Evolutionary conservation across 1,140 invertebrate species (phyloP).

Genomic region (Halictus rubicundus): DNA sequence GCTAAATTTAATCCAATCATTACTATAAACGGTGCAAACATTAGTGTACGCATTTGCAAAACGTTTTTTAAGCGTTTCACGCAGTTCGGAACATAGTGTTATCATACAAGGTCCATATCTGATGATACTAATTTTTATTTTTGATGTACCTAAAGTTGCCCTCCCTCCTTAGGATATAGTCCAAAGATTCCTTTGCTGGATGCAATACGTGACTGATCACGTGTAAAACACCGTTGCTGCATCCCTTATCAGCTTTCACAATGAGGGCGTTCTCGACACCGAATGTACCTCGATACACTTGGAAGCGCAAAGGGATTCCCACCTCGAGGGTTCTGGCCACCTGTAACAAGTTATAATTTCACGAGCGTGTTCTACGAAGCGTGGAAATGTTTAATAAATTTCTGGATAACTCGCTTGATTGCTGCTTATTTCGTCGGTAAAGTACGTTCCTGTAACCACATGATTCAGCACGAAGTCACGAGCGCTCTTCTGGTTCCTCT

Average conservation of each 20-base stretch:
- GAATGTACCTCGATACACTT: conserved; percentile 62
- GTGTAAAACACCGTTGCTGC: conserved; percentile 82
- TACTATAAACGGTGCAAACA: too few species aligned
- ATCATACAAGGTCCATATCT: too few species aligned
- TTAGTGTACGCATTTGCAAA: too few species aligned
- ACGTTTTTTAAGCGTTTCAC: too few species aligned
- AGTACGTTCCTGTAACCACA: conserved; percentile 16
- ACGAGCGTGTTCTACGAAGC: too few species aligned
- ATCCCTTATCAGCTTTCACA: conserved; percentile 77
- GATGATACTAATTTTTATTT: too few species aligned
- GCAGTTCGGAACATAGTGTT: too few species aligned
- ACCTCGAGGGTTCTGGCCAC: conserved; percentile 72
- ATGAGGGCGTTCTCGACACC: conserved; percentile 79
- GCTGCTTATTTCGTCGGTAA: conserved; percentile 20
- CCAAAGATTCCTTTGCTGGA: conserved; percentile 78
- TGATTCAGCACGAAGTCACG: conserved; percentile 21
- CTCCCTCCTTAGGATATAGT: conserved; percentile 75
- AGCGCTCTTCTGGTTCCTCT: conserved; percentile 1
- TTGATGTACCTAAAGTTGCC: conserved; percentile 74
- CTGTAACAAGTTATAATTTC: background rate
- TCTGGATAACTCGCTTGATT: background rate
- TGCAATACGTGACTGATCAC: conserved; percentile 80
- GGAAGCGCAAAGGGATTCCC: conserved; percentile 75
- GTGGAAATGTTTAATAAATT: background rate
- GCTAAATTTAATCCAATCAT: too few species aligned